A percentile compares a stretch with the other conserved stretches of the same genome.
These are phyloP conservation scores for Mycetomoellerius zeteki DNA, from an alignment of 1,140 invertebrate species.

Conservation along the genomic window DNA sequence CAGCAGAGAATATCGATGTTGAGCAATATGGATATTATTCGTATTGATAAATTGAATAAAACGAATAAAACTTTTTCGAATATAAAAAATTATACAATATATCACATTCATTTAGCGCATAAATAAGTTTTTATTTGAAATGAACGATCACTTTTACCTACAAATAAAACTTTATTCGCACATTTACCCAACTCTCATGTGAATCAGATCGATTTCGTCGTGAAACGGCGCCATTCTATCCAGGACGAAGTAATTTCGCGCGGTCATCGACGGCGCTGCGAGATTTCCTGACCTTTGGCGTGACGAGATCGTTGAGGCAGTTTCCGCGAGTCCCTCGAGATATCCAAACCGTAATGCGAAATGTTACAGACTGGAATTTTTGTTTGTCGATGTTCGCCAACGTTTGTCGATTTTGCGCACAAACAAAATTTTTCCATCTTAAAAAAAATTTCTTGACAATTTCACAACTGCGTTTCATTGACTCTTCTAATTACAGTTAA, in stretches of 20 bases:
- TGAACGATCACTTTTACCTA: neutral
- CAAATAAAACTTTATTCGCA: neutral
- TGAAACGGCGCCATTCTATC: slow-evolving; percentile 27
- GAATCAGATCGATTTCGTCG: neutral
- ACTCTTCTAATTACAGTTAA: neutral
- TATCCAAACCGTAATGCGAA: neutral
- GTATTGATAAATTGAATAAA: neutral
- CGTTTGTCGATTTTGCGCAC: neutral
- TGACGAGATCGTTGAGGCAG: slow-evolving; percentile 20
- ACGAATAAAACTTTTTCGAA: neutral
- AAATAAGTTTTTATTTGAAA: neutral
- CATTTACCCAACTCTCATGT: neutral
- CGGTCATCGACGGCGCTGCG: slow-evolving; percentile 23
- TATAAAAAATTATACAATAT: neutral
- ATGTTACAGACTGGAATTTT: slow-evolving; percentile 17
- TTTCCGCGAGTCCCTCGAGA: slow-evolving; percentile 17
- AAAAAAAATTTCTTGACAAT: neutral
- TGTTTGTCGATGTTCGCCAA: neutral
- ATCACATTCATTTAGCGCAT: neutral
- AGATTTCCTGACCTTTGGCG: slow-evolving; percentile 37
- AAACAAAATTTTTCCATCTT: neutral
- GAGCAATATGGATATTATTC: neutral
- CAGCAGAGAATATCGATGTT: neutral
- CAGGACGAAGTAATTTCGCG: slow-evolving; percentile 24
- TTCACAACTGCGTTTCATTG: neutral